Base-by-base conservation (phyloP, 1,140 invertebrate genomes). In the Brachionus sp. region DNA sequence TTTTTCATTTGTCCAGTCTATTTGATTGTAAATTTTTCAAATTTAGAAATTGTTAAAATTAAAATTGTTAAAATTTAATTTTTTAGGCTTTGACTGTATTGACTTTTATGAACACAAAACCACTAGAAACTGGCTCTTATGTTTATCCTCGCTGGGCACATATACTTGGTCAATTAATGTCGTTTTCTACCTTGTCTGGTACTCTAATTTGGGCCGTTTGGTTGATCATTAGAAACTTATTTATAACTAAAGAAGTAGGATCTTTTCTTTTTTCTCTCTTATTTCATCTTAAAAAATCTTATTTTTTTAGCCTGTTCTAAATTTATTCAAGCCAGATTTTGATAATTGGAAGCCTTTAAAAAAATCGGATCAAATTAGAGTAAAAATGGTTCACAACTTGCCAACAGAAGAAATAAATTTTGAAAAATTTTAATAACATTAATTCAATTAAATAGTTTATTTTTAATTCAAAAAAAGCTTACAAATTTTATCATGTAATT, bases 111-210 rank as follows among this genome's bases (percentile, higher is more conserved):
- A 57, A 66, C 23, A 80, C 62, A 6, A 73, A 68, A 37, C 80
- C 80, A 73, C 39, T 83, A 33, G 44, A 68, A 68, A 7, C n/a
- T 35, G 50, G 50, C 7, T 29, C 42, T 53, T 83, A 83, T 73
- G 42, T 35, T 5, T 94, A 93, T 86, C 93, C 93, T 0, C 87
- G 85, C 77, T 93, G 93, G 93, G 93, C 93, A 0, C 92, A 92
- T 85, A 90, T 91, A 77, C 86, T 93, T 5, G 93, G 93, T 46
- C 50, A 80, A 80, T 66, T 57, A 3, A 39, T 80, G 50, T n/a
- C 77, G 6, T 33, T 42, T 16, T 80, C 77, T 9, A 64, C 77
- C 9, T 35, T 80, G 12, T 80, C 77, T 2, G 77, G 77, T 25
- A 44, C 62, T 7, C 10, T 80, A 9, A 5, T 80, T 42, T 80